Evolutionary conservation across 2,797 vertebrate genomes (phyloP).

Genomic region (Anguilla anguilla): DNA sequence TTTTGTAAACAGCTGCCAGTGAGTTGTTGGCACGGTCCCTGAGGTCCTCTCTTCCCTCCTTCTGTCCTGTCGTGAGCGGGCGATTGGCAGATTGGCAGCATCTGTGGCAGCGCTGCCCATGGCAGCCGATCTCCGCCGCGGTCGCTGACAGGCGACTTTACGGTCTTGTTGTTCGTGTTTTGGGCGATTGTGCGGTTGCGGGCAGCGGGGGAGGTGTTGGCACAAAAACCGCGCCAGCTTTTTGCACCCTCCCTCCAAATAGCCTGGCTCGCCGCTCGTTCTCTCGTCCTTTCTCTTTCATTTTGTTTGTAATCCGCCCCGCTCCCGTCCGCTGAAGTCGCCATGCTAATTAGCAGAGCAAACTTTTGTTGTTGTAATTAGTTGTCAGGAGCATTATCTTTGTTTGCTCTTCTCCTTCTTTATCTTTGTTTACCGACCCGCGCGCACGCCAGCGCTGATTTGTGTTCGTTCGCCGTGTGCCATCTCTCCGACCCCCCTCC

Average conservation of each 20-base stretch:
- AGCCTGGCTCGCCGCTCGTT: conserved; percentile 61
- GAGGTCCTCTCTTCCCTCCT: conserved; percentile 62
- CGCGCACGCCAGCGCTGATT: conserved; percentile 50
- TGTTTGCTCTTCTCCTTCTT: conserved; percentile 62
- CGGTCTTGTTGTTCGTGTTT: conserved; percentile 58
- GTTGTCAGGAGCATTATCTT: conserved; percentile 55
- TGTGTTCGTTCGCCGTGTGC: conserved; percentile 45
- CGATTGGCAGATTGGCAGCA: conserved; percentile 75
- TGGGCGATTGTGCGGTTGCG: conserved; percentile 53
- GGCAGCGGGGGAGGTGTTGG: conserved; percentile 50
- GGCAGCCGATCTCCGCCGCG: conserved; percentile 53
- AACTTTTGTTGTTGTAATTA: conserved; percentile 71
- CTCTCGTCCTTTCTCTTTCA: conserved; percentile 54
- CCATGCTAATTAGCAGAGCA: conserved; percentile 67
- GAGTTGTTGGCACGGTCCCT: conserved; percentile 72
- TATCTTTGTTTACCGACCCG: conserved; percentile 62
- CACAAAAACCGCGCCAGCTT: conserved; percentile 59
- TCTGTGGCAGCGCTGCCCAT: conserved; percentile 65
- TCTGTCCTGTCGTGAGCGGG: conserved; percentile 52
- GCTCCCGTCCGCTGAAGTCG: conserved; percentile 55
- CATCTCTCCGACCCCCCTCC: conserved; percentile 55
- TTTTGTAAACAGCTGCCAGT: conserved; percentile 77
- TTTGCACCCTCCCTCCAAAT: conserved; percentile 54
- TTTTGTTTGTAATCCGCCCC: conserved; percentile 59
- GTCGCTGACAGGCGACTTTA: conserved; percentile 64